Evolutionary conservation across 92 coral and sea anemone genomes (phyloP), one percentile per base, ranked within the genome.

Genomic region (Palythoa heliodiscus): DNA sequence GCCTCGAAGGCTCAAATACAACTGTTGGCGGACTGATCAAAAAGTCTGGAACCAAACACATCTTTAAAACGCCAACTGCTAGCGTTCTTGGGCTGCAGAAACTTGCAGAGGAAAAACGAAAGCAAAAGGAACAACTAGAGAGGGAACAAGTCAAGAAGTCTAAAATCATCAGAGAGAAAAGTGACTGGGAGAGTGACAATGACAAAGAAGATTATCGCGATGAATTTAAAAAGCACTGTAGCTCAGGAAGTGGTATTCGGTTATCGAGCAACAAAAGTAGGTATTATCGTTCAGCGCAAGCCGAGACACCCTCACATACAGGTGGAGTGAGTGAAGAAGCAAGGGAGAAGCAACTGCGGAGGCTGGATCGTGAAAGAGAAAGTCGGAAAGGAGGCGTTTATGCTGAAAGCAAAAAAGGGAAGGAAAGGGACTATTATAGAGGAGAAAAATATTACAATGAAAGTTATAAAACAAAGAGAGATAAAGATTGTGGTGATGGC

Each of bases 291-390:
- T 87, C 98, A 15, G 92, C 92, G 63, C 87, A 87, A 73, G 97
- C 86, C 16, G 99, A 96, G 85, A 94, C 99, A 1, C 99, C 99
- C 10, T 91, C 99, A 4, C 96, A 96, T 70, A 95, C 99, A 38
- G 99, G 98, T 6, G 99, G 99, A 58, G 99, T 96, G 13, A 92
- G 95, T 78, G 95, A 88, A 40, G 99, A 92, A 78, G 95, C 92
- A n/a, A 83, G 95, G 5, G 99, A 96, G 48, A 96, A 96, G 37
- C 98, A 96, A 71, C 92, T 89, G 24, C 85, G 92, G 61, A 89
- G 99, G 85, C 82, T 92, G 69, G 99, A 96, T 78, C 84, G 99
- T 22, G 99, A 96, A 11, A 81, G 97, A 22, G 98, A 89, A 61
- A 84, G 89, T 68, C 87, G 98, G 61, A 90, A 88, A 60, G 93